Percentiles rank a stretch among this genome's conserved stretches.
Conservation (phyloP, 2,797 vertebrate genomes). For the Aplochiton taeniatus region DNA sequence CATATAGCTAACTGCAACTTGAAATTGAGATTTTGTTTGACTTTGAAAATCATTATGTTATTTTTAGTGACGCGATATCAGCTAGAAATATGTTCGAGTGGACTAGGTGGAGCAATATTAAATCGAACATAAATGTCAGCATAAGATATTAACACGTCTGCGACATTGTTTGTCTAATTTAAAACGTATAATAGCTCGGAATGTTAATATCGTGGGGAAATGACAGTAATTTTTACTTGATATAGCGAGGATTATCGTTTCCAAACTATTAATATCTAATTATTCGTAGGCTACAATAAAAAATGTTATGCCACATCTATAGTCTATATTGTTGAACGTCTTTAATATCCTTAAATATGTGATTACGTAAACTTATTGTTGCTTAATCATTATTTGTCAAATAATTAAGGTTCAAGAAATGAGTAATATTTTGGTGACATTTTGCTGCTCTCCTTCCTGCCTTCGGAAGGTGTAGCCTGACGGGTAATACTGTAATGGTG, state of each 20-base stretch:
- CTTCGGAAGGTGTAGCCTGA: no score
- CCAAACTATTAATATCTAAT: no score
- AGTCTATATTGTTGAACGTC: no score
- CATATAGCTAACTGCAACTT: background rate
- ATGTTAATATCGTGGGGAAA: conserved; percentile 57
- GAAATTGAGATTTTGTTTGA: conserved; percentile 9
- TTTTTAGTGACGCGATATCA: conserved; percentile 54
- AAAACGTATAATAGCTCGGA: conserved; percentile 62
- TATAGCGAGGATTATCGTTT: conserved; percentile 40
- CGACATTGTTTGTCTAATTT: conserved; percentile 70
- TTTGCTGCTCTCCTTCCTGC: no score
- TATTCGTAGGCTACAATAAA: no score
- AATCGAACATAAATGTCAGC: conserved; percentile 55
- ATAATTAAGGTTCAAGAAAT: no score
- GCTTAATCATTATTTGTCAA: no score
- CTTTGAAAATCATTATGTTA: conserved; percentile 8
- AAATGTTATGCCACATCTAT: no score
- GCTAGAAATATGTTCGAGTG: conserved; percentile 43
- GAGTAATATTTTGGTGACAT: no score
- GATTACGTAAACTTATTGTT: no score
- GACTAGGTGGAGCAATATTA: conserved; percentile 59
- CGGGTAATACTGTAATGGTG: conserved; percentile 9
- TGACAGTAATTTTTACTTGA: conserved; percentile 50
- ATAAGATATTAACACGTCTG: conserved; percentile 61
- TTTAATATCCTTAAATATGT: no score